Evolutionary conservation across 2,797 vertebrate genomes (phyloP), one percentile per base, ranked within the genome.

Genomic region (Morus bassanus): DNA sequence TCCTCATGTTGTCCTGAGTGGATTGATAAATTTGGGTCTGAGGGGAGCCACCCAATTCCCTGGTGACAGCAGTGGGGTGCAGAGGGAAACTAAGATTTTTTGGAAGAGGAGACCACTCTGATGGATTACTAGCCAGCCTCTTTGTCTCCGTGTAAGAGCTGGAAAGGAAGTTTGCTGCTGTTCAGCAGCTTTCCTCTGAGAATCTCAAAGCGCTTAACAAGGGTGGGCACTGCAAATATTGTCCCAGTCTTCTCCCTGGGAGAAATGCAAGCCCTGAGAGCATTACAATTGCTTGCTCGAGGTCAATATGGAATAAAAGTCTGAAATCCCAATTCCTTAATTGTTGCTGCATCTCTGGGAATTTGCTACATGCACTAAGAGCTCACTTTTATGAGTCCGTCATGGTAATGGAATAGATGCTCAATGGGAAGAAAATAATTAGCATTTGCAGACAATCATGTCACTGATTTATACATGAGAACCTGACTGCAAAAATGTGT

Each of bases 351-450:
- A 0, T 95, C 85, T 67, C 41, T 89, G 92, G 93, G 91, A 97
- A 85, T 93, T 91, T 81, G 61, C 25, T 82, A 21, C 51, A 7
- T 30, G 56, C n/a, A 7, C 28, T 7, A 56, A 51, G 75, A 88
- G 56, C 85, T 96, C 19, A 3, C 45, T 97, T 77, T 88, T 63
- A 69, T 2, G 37, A 81, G 85, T 91, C 63, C 1, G 0, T 90
- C 73, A 31, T 79, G 67, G 61, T 84, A 95, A 93, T 88, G 61
- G 91, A 64, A 90, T 84, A 76, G 73, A 73, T 73, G 51, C 79
- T 92, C 92, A 89, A 69, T 84, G 85, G 84, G 91, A 97, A 95
- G 93, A 94, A 95, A 93, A 96, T 79, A 93, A 92, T 93, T 93
- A 96, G 60, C 86, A 72, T 94, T 95, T 92, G 79, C 89, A 95